Percentiles rank a stretch among this genome's conserved stretches.
These are phyloP conservation scores for Dicyrtomina minuta DNA, from an alignment of 2,888 invertebrate genomes.

Conservation along the genomic window DNA sequence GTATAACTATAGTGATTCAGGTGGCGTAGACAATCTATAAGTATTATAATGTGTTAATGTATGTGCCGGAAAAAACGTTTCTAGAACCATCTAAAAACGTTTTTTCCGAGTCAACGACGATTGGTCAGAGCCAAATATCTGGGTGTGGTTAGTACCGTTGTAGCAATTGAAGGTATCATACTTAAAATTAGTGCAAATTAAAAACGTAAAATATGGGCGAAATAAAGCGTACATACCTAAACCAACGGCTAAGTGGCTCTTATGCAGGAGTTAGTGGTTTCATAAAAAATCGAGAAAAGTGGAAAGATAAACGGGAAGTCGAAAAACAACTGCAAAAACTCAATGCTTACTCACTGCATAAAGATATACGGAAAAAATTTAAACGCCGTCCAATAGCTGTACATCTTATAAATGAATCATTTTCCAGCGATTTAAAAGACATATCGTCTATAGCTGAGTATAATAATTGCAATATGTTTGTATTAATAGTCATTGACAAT, in stretches of 20 bases:
- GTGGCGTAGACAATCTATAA: no score
- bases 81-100: no score
- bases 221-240: not conserved
- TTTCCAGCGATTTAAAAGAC: slow-evolving; percentile 1
- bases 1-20: no score
- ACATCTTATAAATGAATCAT: slow-evolving; percentile 1
- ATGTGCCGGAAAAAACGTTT: no score
- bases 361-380: not conserved
- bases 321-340: not conserved
- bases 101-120: no score
- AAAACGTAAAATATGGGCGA: no score
- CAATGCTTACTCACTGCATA: not conserved
- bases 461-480: not conserved
- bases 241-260: not conserved
- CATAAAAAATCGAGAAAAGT: not conserved
- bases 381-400: not conserved
- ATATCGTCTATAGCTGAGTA: not conserved
- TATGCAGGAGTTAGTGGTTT: not conserved
- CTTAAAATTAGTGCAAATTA: no score
- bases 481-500: not conserved
- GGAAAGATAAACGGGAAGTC: not conserved
- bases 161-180: no score
- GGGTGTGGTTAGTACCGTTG: no score
- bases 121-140: no score
- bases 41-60: no score